Base-by-base conservation (phyloP, 2,888 invertebrate species). In the Iphiclides podalirius region DNA sequence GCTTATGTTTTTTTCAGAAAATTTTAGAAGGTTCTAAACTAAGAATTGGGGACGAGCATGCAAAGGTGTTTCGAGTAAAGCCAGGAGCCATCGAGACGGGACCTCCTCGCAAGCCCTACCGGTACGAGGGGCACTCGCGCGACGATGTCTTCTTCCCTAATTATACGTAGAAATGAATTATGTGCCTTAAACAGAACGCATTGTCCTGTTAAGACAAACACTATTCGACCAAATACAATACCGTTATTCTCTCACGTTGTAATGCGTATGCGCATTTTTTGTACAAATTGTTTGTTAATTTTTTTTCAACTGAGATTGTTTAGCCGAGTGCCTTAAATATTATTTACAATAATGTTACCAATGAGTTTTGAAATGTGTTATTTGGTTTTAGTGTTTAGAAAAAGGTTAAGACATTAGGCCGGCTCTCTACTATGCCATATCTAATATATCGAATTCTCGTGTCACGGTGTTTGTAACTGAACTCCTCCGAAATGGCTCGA, bases 71-170 rank as follows among this genome's bases (percentile, higher is more conserved):
- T n/a, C 69, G 67, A 1, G 38, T 55, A 28, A 73, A 69, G 52
- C 52, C 51, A 4, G 37, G 55, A 4, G 20, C 20, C 1, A 70
- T 68, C 59, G 75, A 78, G 7, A n/a, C 55, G 12, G 57, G 44
- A 42, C 71, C 59, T 42, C 58, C 57, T 17, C 69, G 64, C 26
- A 58, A 59, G 2, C 65, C 70, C 7, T 74, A 75, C 60, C 63
- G 77, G 8, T 77, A 70, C 58, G 73, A 78, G 15, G 71, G 73
- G 41, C 60, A 60, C 7, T 50, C 64, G 0, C 66, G 61, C 15
- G 60, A 60, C 0, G 75, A 79, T 12, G 66, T 66, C 0, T 81
- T 75, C 61, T 80, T 80, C 58, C 69, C 74, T 0, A 76, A 63
- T 58, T 80, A 75, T 61, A 65, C 74, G 47, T 77, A 59, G 66